Base-by-base conservation (phyloP, 2,797 vertebrate species). In the Stomatorhinus walkeri region DNA sequence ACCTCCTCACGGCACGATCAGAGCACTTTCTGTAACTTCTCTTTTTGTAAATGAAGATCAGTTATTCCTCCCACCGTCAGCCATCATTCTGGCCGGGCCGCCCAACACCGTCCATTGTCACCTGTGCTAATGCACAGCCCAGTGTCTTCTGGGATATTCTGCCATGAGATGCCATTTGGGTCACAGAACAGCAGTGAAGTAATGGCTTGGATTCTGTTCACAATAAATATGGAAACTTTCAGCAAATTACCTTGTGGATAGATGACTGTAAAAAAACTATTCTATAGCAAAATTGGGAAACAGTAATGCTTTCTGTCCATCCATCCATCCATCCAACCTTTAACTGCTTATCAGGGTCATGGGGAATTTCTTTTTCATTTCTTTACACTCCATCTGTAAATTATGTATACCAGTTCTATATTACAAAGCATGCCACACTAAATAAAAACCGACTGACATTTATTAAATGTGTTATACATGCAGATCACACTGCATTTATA, bases 21-120 rank as follows among this genome's bases (percentile, higher is more conserved):
- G 87, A 89, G 49, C 24, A 24, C 81, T 56, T 87, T 52, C 1
- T 5, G 4, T 91, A 91, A 95, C 95, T 96, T 96, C 95, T 96
- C 95, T 95, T 96, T 96, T 91, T 93, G 91, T 92, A 94, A 93
- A 92, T 91, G 32, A 88, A 89, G 89, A 93, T 93, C 91, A 92
- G 93, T 91, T 91, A 93, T 64, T 90, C 87, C 90, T 89, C 90
- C 72, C 89, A 94, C 90, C 91, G 92, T 93, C 90, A 87, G 91
- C 90, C 92, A 94, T 95, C 93, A 49, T 7, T 10, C 88, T 91
- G 88, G 93, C 92, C 91, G 91, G 2, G 28, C 92, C 90, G 91
- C 8, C 89, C 89, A 16, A 32, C 84, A 54, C 52, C 52, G 2
- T 93, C 92, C 59, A 61, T 90, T 92, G 90, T 89, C 51, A 14